Percentiles rank a stretch among this genome's conserved stretches.
Evolutionary conservation across 2,113 vertebrate genomes (phyloP).

Genomic region (Stictonetta naevosa): DNA sequence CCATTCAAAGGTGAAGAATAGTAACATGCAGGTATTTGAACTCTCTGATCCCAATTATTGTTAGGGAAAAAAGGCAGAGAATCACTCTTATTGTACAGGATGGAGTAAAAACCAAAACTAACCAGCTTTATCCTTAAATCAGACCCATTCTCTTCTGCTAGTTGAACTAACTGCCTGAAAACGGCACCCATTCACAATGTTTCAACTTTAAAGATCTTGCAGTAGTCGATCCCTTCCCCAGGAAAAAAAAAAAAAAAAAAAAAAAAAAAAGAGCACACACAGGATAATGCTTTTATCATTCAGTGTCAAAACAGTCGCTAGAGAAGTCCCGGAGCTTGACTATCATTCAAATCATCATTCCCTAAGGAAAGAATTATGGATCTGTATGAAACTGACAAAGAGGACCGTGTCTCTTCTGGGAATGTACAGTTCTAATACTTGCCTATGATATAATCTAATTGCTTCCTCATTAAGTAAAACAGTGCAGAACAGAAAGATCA

Average conservation of each 20-base stretch:
- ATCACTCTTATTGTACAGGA: neutral
- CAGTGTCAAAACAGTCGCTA: neutral
- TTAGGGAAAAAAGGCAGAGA: neutral
- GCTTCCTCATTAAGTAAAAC: slow-evolving; percentile 42
- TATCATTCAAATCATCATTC: neutral
- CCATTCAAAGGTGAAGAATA: neutral
- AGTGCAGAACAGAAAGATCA: slow-evolving; percentile 54
- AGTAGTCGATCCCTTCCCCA: neutral
- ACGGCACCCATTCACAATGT: neutral
- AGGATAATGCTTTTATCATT: neutral
- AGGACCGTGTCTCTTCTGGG: no score
- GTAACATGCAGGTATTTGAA: neutral
- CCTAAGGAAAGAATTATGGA: neutral
- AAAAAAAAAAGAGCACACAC: neutral
- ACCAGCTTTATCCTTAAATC: slow-evolving; percentile 24
- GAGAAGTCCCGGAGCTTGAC: neutral
- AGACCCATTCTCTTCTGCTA: neutral
- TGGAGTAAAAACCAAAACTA: neutral
- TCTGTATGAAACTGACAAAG: neutral
- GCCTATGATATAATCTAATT: slow-evolving; percentile 32
- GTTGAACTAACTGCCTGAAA: slow-evolving; percentile 9
- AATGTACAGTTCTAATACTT: neutral
- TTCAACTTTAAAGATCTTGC: neutral
- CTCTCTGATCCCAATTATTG: neutral
- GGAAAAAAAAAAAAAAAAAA: neutral